phyloP scores from a whole-genome alignment of 1,140 invertebrate genomes.

The Bombus ignitus region DNA sequence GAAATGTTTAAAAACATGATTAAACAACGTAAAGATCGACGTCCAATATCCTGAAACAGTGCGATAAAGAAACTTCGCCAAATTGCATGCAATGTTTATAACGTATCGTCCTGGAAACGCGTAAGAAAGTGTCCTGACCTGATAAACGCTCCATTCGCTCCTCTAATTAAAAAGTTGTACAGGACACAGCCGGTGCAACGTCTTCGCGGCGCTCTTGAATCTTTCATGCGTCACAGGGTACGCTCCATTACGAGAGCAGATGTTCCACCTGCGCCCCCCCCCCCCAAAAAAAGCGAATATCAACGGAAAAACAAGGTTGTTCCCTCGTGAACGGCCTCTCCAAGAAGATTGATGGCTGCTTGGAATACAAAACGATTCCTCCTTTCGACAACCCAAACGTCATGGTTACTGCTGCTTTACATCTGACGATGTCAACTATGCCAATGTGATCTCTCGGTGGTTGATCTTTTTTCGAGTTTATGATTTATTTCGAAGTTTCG shows the following conservation, averaged over 20 bases:
- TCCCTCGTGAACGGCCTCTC: not conserved
- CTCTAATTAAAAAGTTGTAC: constrained; percentile 57
- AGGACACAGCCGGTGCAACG: not conserved
- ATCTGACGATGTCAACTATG: not conserved
- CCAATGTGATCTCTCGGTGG: not conserved
- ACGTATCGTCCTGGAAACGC: not conserved
- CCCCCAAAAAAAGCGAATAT: not conserved
- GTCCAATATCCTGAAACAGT: too few species aligned
- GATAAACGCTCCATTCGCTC: constrained; percentile 10
- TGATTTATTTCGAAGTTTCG: too few species aligned
- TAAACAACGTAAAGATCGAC: too few species aligned
- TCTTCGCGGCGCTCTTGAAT: constrained; percentile 51
- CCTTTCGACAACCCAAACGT: too few species aligned
- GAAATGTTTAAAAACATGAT: too few species aligned
- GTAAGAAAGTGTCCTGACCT: not conserved
- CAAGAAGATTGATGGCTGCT: constrained; percentile 12
- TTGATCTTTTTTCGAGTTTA: too few species aligned
- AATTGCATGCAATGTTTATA: too few species aligned
- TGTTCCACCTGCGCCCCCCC: constrained; percentile 46
- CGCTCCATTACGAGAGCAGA: constrained; percentile 36
- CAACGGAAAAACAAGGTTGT: not conserved
- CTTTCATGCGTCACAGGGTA: constrained; percentile 54
- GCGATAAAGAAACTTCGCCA: too few species aligned
- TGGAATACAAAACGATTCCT: not conserved
- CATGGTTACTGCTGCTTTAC: not conserved